These are phyloP conservation scores for Amazona finschi DNA, from an alignment of 2,797 vertebrate genomes.

Conservation along the genomic window DNA sequence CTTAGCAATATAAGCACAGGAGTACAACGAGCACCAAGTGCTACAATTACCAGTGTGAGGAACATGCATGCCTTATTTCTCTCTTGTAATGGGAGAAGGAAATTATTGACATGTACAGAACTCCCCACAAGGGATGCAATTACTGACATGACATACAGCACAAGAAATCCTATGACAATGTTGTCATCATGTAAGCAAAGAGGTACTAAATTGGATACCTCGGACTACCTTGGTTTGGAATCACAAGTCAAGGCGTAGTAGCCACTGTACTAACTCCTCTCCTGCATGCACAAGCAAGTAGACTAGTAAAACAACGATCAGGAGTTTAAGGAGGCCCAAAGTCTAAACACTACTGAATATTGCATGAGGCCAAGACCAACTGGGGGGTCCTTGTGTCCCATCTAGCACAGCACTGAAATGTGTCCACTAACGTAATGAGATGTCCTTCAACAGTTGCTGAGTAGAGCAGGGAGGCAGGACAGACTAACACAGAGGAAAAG, in stretches of 20 bases:
- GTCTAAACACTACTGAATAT: not conserved
- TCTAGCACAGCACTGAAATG: not conserved
- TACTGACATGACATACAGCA: conserved; percentile 51
- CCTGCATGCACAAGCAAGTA: conserved; percentile 56
- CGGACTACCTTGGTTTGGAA: conserved; percentile 46
- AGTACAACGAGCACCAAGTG: conserved; percentile 29
- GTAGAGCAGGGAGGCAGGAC: not conserved
- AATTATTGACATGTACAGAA: conserved; percentile 7
- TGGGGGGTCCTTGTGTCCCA: not conserved
- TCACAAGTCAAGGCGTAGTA: conserved; percentile 51
- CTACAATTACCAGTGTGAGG: conserved; percentile 49
- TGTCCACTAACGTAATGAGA: not conserved
- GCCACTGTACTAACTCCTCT: conserved; percentile 33
- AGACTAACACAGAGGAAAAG: conserved; percentile 25
- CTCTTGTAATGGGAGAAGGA: conserved; percentile 56
- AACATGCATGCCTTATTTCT: conserved; percentile 55
- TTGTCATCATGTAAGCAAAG: conserved; percentile 20
- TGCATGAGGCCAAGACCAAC: not conserved
- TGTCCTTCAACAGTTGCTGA: not conserved
- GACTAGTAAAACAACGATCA: conserved; percentile 18
- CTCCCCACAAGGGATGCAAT: conserved; percentile 17
- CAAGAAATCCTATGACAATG: conserved; percentile 16
- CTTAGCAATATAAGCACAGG: conserved; percentile 46
- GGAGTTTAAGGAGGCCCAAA: not conserved
- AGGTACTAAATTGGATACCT: conserved; percentile 36